Conservation (phyloP, 1,140 invertebrate genomes). For the Bacillus rossius region DNA sequence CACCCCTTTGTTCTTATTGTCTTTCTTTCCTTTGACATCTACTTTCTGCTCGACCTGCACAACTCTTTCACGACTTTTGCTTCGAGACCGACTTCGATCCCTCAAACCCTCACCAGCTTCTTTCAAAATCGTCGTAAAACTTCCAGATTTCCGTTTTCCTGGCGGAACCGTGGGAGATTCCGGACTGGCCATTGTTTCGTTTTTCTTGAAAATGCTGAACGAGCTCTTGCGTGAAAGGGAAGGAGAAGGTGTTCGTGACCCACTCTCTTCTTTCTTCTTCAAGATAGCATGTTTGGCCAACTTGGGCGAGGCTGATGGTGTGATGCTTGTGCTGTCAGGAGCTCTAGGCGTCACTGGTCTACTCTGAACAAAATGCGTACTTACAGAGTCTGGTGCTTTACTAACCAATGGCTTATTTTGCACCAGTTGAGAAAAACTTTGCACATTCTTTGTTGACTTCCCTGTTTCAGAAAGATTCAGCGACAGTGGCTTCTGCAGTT, state of each 20-base stretch:
- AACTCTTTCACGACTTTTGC: conserved; percentile 55
- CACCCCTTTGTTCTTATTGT: conserved; percentile 43
- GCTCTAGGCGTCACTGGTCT: conserved; percentile 1
- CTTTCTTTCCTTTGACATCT: conserved; percentile 33
- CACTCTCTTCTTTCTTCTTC: conserved; percentile 14
- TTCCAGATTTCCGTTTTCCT: conserved; percentile 12
- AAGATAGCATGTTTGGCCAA: conserved; percentile 31
- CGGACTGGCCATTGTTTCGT: conserved; percentile 52
- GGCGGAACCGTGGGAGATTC: conserved; percentile 53
- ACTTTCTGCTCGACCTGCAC: conserved; percentile 19
- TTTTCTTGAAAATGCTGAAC: conserved; percentile 68
- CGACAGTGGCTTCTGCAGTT: conserved; percentile 40
- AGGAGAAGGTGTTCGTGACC: conserved; percentile 49
- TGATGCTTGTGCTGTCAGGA: conserved; percentile 15
- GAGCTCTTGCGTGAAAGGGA: conserved; percentile 68
- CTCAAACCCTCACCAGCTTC: conserved; percentile 35
- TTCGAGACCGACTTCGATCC: conserved; percentile 47
- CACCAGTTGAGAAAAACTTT: conserved; percentile 28
- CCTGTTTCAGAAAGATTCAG: conserved; percentile 38
- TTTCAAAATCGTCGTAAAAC: conserved; percentile 33
- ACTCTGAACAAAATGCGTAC: background rate
- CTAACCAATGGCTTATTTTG: conserved; percentile 20
- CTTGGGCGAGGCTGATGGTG: conserved; percentile 42
- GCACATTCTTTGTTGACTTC: conserved; percentile 15
- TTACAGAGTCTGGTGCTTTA: background rate